Conservation (phyloP, 2,888 invertebrate genomes). For the Aspidapion aeneum region DNA sequence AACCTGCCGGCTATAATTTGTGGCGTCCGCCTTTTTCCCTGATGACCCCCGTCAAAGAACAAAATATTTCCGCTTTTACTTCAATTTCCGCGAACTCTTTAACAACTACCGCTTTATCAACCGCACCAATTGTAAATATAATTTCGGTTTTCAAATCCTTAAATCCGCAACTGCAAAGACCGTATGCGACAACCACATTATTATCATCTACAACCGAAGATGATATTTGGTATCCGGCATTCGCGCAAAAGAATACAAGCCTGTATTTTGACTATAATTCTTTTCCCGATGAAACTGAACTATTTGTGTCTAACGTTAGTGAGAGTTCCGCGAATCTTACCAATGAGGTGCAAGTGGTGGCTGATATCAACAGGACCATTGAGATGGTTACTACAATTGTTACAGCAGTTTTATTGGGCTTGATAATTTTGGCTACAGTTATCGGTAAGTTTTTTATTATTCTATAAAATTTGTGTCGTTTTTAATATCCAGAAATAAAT, state of each 20-base stretch:
- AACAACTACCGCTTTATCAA: slow-evolving; percentile 15
- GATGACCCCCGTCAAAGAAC: background rate
- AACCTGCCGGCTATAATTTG: slow-evolving; percentile 34
- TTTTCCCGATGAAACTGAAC: slow-evolving; percentile 20
- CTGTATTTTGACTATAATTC: slow-evolving; percentile 26
- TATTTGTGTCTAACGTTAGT: slow-evolving; percentile 23
- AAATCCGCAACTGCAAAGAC: background rate
- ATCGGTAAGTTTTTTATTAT: slow-evolving; percentile 54
- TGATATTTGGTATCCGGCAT: slow-evolving; percentile 38
- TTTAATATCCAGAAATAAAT: too few species aligned
- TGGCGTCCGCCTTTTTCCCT: slow-evolving; percentile 31
- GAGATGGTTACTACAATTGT: slow-evolving; percentile 59
- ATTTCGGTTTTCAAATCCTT: slow-evolving; percentile 20
- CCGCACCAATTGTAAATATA: slow-evolving; percentile 21
- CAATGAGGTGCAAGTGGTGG: slow-evolving; percentile 41
- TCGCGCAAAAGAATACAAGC: slow-evolving; percentile 36
- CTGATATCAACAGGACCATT: slow-evolving; percentile 30
- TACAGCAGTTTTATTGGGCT: slow-evolving; percentile 57
- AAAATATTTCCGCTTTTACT: slow-evolving; percentile 23
- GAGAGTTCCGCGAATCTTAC: slow-evolving; percentile 19
- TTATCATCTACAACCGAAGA: slow-evolving; percentile 27
- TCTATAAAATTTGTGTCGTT: too few species aligned
- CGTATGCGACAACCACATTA: slow-evolving; percentile 8
- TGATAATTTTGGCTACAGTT: slow-evolving; percentile 61
- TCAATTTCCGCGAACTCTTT: slow-evolving; percentile 24